These are phyloP conservation scores for Zaprionus taronus DNA, from an alignment of 1,140 invertebrate genomes.

Conservation along the genomic window DNA sequence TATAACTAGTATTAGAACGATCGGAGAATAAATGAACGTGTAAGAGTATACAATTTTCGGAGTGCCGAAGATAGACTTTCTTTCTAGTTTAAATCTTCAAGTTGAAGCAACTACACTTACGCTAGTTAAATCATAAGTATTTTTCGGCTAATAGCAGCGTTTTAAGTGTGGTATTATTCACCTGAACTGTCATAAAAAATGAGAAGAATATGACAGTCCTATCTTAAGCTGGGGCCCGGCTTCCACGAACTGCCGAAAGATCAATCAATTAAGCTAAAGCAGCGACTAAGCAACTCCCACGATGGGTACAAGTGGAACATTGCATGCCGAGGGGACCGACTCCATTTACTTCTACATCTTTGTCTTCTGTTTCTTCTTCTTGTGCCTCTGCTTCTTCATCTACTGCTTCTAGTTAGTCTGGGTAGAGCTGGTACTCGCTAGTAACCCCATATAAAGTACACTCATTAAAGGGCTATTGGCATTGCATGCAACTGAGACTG, in stretches of 20 bases:
- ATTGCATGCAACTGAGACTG: slow-evolving; percentile 38
- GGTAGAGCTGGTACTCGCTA: slow-evolving; percentile 36
- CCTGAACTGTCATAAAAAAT: not conserved
- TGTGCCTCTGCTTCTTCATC: not conserved
- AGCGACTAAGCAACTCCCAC: slow-evolving; percentile 32
- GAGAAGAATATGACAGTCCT: not conserved
- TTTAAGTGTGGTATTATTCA: slow-evolving; percentile 6
- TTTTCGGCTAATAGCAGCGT: not conserved
- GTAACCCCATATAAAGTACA: slow-evolving; percentile 67
- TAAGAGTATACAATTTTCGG: too few species aligned
- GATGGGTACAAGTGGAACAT: slow-evolving; percentile 8
- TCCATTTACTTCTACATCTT: not conserved
- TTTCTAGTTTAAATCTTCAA: not conserved
- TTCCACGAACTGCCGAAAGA: slow-evolving; percentile 1
- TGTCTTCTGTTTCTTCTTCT: not conserved
- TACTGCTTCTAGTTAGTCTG: slow-evolving; percentile 8
- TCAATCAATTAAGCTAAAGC: slow-evolving; percentile 33
- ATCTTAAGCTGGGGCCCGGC: not conserved
- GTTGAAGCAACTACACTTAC: not conserved
- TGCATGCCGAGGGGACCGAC: not conserved
- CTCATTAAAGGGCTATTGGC: slow-evolving; percentile 63
- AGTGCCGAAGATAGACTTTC: too few species aligned
- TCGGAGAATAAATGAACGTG: too few species aligned
- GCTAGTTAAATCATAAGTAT: not conserved
- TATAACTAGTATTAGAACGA: too few species aligned